phyloP scores from a whole-genome alignment of 2,113 vertebrate genomes.

The Oxyruncus cristatus region DNA sequence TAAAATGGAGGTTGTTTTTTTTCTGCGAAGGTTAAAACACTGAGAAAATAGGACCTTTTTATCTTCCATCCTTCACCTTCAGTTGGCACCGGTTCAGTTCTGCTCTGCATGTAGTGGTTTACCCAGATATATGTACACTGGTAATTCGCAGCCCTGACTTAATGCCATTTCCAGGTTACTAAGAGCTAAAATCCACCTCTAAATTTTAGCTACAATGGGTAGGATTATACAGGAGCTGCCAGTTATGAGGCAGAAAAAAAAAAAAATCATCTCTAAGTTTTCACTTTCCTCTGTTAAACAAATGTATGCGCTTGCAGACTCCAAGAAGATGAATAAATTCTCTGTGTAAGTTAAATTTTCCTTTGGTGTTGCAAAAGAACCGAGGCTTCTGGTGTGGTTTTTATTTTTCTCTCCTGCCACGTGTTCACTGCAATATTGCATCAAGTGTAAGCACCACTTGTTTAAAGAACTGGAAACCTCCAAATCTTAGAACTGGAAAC shows the following conservation, averaged over 20 bases:
- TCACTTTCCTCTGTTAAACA: background rate
- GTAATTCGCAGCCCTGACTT: background rate
- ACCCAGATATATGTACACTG: background rate
- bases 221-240: background rate
- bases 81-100: background rate
- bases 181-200: background rate
- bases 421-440: background rate
- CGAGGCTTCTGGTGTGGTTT: background rate
- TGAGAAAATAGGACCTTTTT: background rate
- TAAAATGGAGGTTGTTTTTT: background rate
- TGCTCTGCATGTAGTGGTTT: background rate
- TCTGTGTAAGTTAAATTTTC: background rate
- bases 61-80: background rate
- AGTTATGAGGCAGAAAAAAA: background rate
- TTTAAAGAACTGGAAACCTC: background rate
- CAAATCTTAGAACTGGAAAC: background rate
- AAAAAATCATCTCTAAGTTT: fast-evolving
- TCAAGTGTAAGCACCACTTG: background rate
- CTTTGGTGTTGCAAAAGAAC: background rate
- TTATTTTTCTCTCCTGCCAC: background rate
- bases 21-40: background rate
- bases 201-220: background rate
- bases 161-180: background rate
- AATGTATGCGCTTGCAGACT: background rate
- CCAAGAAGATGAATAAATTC: background rate